These are phyloP conservation scores for Alviniconcha marisindica DNA, from an alignment of 1,140 invertebrate genomes.

Conservation along the genomic window DNA sequence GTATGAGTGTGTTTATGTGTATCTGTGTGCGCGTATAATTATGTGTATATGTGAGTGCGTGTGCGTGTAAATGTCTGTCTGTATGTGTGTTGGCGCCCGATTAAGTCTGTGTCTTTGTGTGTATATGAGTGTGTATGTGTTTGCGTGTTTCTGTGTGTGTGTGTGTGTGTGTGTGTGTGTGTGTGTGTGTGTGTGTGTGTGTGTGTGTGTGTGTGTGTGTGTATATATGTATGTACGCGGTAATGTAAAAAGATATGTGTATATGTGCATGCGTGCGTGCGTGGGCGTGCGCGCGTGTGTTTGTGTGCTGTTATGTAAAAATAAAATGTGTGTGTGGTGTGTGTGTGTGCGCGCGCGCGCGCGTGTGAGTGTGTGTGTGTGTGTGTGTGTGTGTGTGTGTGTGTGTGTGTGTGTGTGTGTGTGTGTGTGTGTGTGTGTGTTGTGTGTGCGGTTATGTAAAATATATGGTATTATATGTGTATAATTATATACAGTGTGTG, in stretches of 20 bases:
- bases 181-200: constrained; percentile 20
- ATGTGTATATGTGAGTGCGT: not conserved
- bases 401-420: not conserved
- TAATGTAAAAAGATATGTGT: no score
- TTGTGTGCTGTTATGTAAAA: no score
- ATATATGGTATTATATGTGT: no score
- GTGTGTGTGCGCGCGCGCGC: not conserved
- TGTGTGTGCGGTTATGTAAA: not conserved
- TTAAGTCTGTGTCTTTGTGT: not conserved
- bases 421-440: not conserved
- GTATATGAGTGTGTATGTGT: no score
- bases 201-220: constrained; percentile 1
- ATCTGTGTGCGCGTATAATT: not conserved
- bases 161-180: constrained; percentile 22
- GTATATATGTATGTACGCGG: not conserved
- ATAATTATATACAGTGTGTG: not conserved
- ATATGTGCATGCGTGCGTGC: not conserved
- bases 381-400: not conserved
- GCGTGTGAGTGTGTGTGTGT: no score
- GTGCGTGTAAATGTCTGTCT: not conserved
- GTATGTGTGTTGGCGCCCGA: not conserved
- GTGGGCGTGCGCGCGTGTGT: not conserved
- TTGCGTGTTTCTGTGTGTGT: not conserved
- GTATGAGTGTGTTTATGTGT: not conserved
- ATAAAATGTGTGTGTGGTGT: no score